phyloP scores from a whole-genome alignment of 1,140 invertebrate genomes.

The Hylyphantes graminicola region DNA sequence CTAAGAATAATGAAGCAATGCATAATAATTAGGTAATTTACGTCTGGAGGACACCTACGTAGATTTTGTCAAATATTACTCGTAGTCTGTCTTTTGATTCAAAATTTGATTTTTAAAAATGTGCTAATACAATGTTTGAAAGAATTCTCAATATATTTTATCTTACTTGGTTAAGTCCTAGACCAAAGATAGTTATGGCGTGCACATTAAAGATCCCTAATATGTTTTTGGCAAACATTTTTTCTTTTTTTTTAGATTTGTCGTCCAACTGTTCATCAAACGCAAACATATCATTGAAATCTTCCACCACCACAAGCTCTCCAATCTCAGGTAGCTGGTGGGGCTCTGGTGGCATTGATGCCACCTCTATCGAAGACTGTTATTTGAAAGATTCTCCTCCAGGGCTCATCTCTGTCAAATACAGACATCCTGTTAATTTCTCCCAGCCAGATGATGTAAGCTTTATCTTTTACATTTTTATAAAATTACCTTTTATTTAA shows the following conservation, averaged over 20 bases:
- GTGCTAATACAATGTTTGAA: too few relatives aligned
- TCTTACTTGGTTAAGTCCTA: too few relatives aligned
- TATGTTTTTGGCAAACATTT: background rate
- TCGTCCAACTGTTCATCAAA: constrained; percentile 33
- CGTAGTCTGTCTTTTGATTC: too few relatives aligned
- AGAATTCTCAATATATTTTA: too few relatives aligned
- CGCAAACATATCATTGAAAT: background rate
- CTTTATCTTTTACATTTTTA: background rate
- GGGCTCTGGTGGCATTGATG: constrained; percentile 83
- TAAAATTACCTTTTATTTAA: background rate
- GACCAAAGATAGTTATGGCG: too few relatives aligned
- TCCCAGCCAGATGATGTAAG: constrained; percentile 81
- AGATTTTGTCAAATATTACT: too few relatives aligned
- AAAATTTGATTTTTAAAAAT: too few relatives aligned
- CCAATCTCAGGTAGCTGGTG: constrained; percentile 76
- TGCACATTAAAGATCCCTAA: too few relatives aligned
- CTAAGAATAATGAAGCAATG: too few relatives aligned
- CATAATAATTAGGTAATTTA: too few relatives aligned
- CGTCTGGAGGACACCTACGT: too few relatives aligned
- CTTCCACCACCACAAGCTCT: background rate
- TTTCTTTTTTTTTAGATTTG: constrained; percentile 12
- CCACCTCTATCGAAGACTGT: constrained; percentile 79
- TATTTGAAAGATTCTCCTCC: constrained; percentile 82
- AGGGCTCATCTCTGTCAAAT: constrained; percentile 88
- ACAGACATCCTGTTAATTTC: constrained; percentile 85